Conservation (phyloP, 1,140 invertebrate species). For the Camponotus pennsylvanicus region DNA sequence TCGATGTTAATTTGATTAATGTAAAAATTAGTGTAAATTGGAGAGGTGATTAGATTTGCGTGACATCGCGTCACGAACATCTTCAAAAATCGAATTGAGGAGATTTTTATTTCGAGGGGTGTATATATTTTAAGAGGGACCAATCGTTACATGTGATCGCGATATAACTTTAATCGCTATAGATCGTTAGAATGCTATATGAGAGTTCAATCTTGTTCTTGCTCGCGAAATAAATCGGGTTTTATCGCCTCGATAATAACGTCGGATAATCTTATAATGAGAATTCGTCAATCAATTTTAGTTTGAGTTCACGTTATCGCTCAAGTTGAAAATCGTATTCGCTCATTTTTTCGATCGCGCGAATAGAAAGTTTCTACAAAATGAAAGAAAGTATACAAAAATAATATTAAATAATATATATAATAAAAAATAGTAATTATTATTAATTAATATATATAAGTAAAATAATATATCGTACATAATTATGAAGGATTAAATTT, state of each 20-base stretch:
- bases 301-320: not conserved
- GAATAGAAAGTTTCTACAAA: not conserved
- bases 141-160: not conserved
- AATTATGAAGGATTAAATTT: not conserved
- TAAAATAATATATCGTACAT: too few species aligned
- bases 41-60: not conserved
- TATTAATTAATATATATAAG: too few species aligned
- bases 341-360: constrained; percentile 22
- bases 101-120: not conserved
- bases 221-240: constrained; percentile 56
- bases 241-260: constrained; percentile 46
- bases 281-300: constrained; percentile 51
- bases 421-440: too few species aligned
- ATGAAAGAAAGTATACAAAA: too few species aligned
- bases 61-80: too few species aligned
- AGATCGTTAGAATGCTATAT: constrained; percentile 3
- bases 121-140: not conserved
- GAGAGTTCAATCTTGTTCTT: constrained; percentile 48
- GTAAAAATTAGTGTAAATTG: not conserved
- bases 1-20: not conserved
- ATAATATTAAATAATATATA: too few species aligned
- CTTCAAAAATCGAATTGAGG: not conserved
- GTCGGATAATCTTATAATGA: constrained; percentile 37
- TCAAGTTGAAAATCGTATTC: constrained; percentile 33
- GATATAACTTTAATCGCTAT: constrained; percentile 10